A percentile compares a stretch with the other conserved stretches of the same genome.
These are phyloP conservation scores for Pseudorhiza aurosa DNA, from an alignment of 30 jellyfish, hydroid and myxozoan species.

Conservation along the genomic window DNA sequence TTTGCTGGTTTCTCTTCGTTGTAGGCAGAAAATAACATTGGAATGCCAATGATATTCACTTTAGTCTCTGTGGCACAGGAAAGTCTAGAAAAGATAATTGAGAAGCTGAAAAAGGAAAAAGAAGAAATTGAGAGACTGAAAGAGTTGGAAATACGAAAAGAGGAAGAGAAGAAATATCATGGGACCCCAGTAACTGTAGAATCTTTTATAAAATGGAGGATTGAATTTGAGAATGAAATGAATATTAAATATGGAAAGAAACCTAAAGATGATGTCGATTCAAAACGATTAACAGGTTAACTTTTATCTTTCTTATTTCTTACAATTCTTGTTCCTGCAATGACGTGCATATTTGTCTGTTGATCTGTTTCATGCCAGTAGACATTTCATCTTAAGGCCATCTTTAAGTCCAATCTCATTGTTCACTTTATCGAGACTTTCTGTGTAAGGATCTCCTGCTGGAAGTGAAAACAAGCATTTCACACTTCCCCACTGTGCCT, in stretches of 20 bases:
- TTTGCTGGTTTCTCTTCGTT: background rate
- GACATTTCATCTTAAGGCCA: too few relatives aligned
- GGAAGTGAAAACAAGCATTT: too few relatives aligned
- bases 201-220: slow-evolving; percentile 85
- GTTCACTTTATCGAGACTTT: too few relatives aligned
- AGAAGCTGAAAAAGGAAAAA: slow-evolving; percentile 58
- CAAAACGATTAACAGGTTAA: slow-evolving; percentile 73
- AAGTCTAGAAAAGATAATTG: slow-evolving; percentile 26
- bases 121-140: slow-evolving; percentile 46
- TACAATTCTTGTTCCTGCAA: background rate
- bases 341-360: too few relatives aligned
- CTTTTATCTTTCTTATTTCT: background rate
- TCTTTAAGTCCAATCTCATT: too few relatives aligned
- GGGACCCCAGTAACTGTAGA: slow-evolving; percentile 93
- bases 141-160: slow-evolving; percentile 57
- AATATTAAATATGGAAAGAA: slow-evolving; percentile 27
- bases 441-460: too few relatives aligned
- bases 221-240: slow-evolving; percentile 69
- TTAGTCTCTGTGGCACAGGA: slow-evolving; percentile 79
- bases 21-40: slow-evolving; percentile 75
- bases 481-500: too few relatives aligned
- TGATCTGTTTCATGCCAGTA: too few relatives aligned
- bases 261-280: slow-evolving; percentile 30
- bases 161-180: slow-evolving; percentile 77
- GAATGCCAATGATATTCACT: slow-evolving; percentile 86